These are phyloP conservation scores for Agrotis puta DNA, from an alignment of 2,888 invertebrate species.

Conservation along the genomic window DNA sequence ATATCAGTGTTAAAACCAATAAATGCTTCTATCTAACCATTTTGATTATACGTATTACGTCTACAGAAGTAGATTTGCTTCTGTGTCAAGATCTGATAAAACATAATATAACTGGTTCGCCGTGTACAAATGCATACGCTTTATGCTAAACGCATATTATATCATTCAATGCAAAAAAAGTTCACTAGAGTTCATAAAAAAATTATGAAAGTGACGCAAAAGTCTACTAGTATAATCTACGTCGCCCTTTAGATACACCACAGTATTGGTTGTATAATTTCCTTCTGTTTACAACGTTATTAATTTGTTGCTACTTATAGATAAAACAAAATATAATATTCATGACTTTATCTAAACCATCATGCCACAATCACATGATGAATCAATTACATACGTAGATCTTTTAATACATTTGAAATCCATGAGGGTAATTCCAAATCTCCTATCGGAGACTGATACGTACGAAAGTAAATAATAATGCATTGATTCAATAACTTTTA, in stretches of 20 bases:
- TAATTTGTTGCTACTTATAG: not conserved
- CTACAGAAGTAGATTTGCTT: not conserved
- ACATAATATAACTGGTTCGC: not conserved
- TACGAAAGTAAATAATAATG: slow-evolving; percentile 20
- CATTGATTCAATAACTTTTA: slow-evolving; percentile 24
- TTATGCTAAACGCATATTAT: not conserved
- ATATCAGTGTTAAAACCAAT: not conserved
- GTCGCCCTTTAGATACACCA: not conserved
- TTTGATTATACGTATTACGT: not conserved
- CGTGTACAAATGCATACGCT: not conserved
- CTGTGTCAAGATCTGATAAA: not conserved
- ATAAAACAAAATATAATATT: slow-evolving; percentile 16
- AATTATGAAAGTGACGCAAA: not conserved
- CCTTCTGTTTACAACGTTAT: not conserved
- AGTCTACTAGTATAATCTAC: too few relatives aligned
- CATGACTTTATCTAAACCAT: slow-evolving; percentile 9
- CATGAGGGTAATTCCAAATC: not conserved
- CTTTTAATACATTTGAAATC: slow-evolving; percentile 22
- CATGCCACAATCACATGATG: slow-evolving; percentile 10
- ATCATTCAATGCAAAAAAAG: not conserved
- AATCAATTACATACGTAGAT: slow-evolving; percentile 10
- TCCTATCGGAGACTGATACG: slow-evolving; percentile 2
- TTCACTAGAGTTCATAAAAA: not conserved
- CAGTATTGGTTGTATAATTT: not conserved
- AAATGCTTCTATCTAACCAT: not conserved